phyloP scores from a whole-genome alignment of 2,888 invertebrate species.

The Epistrophe grossulariae region DNA sequence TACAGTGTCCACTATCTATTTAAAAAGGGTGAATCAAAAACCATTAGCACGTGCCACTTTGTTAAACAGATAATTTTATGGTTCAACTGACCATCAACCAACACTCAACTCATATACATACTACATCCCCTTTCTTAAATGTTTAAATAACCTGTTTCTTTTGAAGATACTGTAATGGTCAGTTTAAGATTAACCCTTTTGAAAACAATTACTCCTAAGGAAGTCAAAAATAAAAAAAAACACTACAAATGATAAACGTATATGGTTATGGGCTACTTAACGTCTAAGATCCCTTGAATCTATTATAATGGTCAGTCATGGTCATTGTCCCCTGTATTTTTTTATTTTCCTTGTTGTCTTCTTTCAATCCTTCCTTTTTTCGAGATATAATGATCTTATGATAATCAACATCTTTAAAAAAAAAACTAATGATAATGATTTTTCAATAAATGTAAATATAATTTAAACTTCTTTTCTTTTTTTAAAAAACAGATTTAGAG shows the following conservation, averaged over 20 bases:
- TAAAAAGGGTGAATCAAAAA: not conserved
- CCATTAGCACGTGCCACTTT: not conserved
- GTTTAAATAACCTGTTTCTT: constrained; percentile 19
- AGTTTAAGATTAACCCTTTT: not conserved
- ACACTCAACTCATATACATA: not conserved
- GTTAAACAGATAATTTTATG: not conserved
- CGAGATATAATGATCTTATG: constrained; percentile 14
- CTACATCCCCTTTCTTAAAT: not conserved
- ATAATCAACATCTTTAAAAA: not conserved
- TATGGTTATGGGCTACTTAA: constrained; percentile 38
- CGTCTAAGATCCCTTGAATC: constrained; percentile 46
- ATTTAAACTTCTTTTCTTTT: no score
- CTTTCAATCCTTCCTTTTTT: constrained; percentile 2
- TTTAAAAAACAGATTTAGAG: no score
- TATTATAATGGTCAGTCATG: constrained; percentile 51
- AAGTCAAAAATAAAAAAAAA: not conserved
- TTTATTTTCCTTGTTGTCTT: constrained; percentile 21
- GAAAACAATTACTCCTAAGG: not conserved
- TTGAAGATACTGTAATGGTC: not conserved
- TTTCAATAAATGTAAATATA: no score
- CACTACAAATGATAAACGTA: constrained; percentile 8
- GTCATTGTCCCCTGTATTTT: constrained; percentile 41
- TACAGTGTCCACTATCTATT: not conserved
- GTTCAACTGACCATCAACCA: not conserved
- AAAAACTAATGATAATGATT: no score